Conservation (phyloP, 2,888 invertebrate genomes). For the Agrochola litura region DNA sequence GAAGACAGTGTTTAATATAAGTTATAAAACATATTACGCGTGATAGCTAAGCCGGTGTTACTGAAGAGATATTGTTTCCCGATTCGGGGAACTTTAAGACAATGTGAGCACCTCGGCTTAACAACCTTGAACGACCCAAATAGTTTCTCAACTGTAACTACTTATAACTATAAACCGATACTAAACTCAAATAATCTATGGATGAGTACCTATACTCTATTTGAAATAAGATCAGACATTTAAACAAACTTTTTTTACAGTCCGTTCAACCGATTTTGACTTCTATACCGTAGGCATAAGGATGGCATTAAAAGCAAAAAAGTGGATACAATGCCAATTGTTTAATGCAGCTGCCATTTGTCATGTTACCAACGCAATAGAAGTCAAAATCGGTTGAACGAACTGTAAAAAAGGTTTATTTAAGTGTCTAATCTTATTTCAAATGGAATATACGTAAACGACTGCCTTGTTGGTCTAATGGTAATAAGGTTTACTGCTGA, state of each 20-base stretch:
- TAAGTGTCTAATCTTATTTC: no score
- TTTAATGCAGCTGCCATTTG: no score
- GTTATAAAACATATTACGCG: constrained; percentile 23
- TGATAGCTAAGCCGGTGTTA: constrained; percentile 24
- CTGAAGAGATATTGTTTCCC: constrained; percentile 48
- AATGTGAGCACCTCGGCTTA: constrained; percentile 49
- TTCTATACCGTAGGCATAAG: no score
- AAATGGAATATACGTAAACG: background rate
- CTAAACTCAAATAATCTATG: constrained; percentile 15
- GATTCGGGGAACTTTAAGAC: constrained; percentile 53
- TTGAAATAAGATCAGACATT: no score
- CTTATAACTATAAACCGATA: constrained; percentile 9
- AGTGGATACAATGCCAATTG: no score
- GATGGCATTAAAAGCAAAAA: no score
- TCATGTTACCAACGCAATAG: no score
- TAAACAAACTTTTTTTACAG: no score
- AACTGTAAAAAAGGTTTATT: no score
- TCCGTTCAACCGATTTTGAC: no score
- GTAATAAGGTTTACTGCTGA: background rate
- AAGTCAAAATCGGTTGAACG: no score
- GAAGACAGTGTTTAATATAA: constrained; percentile 3
- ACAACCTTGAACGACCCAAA: constrained; percentile 54
- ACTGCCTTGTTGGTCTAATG: background rate
- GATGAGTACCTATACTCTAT: background rate
- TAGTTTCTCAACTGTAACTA: constrained; percentile 54